Conservation (phyloP, 2,888 invertebrate genomes). For the Prosapia bicincta region DNA sequence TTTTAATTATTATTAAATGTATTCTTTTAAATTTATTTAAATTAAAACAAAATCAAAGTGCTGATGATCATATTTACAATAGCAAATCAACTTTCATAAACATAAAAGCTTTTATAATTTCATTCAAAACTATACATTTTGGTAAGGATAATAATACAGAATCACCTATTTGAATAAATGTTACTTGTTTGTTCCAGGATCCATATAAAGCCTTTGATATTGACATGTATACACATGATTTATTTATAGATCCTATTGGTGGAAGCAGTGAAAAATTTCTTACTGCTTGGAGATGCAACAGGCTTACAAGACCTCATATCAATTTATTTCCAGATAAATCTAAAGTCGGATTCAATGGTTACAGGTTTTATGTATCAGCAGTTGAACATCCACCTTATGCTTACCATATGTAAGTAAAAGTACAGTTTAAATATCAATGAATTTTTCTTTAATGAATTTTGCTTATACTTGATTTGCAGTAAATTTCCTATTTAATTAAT, state of each 20-base stretch:
- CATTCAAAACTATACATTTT: too few species aligned
- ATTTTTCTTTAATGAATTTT: not conserved
- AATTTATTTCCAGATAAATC: constrained; percentile 69
- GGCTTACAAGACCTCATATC: constrained; percentile 57
- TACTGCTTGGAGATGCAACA: constrained; percentile 66
- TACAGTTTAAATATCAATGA: not conserved
- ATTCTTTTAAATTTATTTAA: too few species aligned
- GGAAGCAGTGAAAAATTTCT: constrained; percentile 63
- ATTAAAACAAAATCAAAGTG: too few species aligned
- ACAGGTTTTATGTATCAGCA: constrained; percentile 65
- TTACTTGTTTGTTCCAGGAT: constrained; percentile 10
- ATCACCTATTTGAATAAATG: too few species aligned
- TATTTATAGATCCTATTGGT: constrained; percentile 70
- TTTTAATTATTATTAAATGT: too few species aligned
- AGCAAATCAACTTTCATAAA: too few species aligned
- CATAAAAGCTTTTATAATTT: too few species aligned
- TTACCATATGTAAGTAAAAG: constrained; percentile 55
- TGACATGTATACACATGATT: constrained; percentile 68
- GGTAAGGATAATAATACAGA: too few species aligned
- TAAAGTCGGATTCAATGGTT: constrained; percentile 65
- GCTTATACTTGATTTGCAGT: not conserved
- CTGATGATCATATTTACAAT: too few species aligned
- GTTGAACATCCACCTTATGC: constrained; percentile 72
- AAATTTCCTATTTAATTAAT: too few species aligned
- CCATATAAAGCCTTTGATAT: constrained; percentile 51